phyloP scores from a whole-genome alignment of 1,140 invertebrate species.

The Drosophila bocki region DNA sequence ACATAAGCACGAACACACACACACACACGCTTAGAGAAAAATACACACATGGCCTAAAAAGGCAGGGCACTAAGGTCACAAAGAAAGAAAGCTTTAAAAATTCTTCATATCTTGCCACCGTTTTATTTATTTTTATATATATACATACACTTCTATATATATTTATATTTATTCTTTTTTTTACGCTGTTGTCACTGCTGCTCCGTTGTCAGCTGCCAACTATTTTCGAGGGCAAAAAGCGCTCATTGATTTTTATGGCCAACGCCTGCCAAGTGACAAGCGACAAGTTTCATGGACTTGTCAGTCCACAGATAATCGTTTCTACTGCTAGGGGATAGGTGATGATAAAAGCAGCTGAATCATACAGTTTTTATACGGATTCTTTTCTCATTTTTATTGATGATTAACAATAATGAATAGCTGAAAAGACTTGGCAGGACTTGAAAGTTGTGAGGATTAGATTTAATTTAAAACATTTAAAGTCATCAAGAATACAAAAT shows the following conservation, averaged over 20 bases:
- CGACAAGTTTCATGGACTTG: conserved; percentile 47
- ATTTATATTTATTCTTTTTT: conserved; percentile 14
- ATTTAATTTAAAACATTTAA: not conserved
- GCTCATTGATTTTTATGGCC: conserved; percentile 80
- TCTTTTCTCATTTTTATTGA: conserved; percentile 5
- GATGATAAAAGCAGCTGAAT: conserved; percentile 10
- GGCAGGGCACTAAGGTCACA: conserved; percentile 56
- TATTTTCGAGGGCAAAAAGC: conserved; percentile 54
- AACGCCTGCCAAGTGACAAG: conserved; percentile 64
- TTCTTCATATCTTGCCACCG: conserved; percentile 54
- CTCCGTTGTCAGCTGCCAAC: conserved; percentile 68
- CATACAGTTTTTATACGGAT: conserved; percentile 27
- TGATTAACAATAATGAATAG: conserved; percentile 8
- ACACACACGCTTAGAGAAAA: not conserved
- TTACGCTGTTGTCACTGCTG: conserved; percentile 6
- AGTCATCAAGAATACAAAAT: not conserved
- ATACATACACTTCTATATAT: not conserved
- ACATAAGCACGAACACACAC: conserved; percentile 31
- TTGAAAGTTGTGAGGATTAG: not conserved
- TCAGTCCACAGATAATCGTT: conserved; percentile 49
- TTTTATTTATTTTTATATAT: conserved; percentile 33
- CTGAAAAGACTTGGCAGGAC: not conserved
- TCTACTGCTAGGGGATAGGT: conserved; percentile 4
- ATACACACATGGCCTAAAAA: conserved; percentile 48
- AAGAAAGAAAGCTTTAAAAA: conserved; percentile 64